Conservation (phyloP, 2,888 invertebrate species). For the Ormyrus pomaceus region DNA sequence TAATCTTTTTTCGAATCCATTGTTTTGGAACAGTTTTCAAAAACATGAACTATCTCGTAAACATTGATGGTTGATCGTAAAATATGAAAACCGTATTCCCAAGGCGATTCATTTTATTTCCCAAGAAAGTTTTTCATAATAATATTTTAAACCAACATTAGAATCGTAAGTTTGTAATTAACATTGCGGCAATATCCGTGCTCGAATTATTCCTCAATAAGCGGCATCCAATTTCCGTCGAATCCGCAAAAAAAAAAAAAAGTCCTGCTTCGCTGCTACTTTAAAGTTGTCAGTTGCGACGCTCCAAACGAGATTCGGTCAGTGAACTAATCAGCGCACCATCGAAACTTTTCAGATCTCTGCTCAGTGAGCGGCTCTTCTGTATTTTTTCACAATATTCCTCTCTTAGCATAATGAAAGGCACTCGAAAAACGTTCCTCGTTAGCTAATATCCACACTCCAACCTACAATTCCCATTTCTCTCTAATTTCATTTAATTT, state of each 20-base stretch:
- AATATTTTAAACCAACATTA: too few relatives aligned
- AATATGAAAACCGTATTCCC: too few relatives aligned
- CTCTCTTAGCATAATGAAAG: background rate
- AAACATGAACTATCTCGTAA: too few relatives aligned
- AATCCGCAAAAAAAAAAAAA: background rate
- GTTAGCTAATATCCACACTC: background rate
- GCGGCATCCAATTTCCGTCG: constrained; percentile 7
- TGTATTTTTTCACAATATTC: background rate
- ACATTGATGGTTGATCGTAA: too few relatives aligned
- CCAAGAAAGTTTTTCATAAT: too few relatives aligned
- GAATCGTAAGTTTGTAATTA: too few relatives aligned
- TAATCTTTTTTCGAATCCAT: too few relatives aligned
- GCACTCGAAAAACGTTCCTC: too few relatives aligned
- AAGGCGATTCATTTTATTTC: too few relatives aligned
- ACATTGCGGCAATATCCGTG: background rate
- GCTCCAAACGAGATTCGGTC: constrained; percentile 20
- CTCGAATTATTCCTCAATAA: background rate
- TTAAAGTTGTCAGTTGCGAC: constrained; percentile 20
- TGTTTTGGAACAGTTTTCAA: too few relatives aligned
- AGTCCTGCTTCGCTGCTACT: background rate
- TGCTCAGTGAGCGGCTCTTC: background rate
- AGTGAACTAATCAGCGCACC: background rate
- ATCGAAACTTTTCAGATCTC: constrained; percentile 35
- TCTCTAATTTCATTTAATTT: constrained; percentile 1
- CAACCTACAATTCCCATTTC: background rate